phyloP scores from a whole-genome alignment of 2,888 invertebrate species.

The Drosophila mimetica region DNA sequence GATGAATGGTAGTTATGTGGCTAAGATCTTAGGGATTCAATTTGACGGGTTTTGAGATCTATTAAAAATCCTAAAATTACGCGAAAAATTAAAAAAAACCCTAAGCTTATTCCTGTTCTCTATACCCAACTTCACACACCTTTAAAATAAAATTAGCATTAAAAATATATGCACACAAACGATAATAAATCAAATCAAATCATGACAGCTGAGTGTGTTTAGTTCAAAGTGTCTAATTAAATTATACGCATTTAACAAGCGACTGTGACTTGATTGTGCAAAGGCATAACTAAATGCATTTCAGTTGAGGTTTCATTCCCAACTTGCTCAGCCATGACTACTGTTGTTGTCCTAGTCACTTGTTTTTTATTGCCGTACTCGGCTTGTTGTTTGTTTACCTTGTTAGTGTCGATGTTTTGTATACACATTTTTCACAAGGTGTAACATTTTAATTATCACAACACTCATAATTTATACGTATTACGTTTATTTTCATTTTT shows the following conservation, averaged over 20 bases:
- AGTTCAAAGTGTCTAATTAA: constrained; percentile 75
- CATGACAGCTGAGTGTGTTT: constrained; percentile 60
- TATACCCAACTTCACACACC: constrained; percentile 22
- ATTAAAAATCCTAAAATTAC: background rate
- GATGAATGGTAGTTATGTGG: constrained; percentile 29
- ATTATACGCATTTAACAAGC: constrained; percentile 75
- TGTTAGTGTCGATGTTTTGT: constrained; percentile 45
- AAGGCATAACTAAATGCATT: constrained; percentile 69
- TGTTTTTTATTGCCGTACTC: constrained; percentile 31
- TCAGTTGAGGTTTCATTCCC: constrained; percentile 34
- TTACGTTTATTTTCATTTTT: constrained; percentile 14
- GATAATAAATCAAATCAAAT: constrained; percentile 46
- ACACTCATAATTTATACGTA: constrained; percentile 64
- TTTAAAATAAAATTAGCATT: constrained; percentile 39
- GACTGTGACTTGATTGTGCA: constrained; percentile 77
- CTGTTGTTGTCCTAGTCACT: constrained; percentile 26
- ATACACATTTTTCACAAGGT: constrained; percentile 65
- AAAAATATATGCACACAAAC: constrained; percentile 25
- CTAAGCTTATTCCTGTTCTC: too few relatives aligned
- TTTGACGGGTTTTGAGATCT: constrained; percentile 7
- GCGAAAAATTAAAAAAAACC: too few relatives aligned
- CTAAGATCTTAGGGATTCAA: constrained; percentile 5
- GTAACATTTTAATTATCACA: constrained; percentile 78
- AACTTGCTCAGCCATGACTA: constrained; percentile 46
- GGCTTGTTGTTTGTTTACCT: constrained; percentile 47